Evolutionary conservation across 2,888 invertebrate species (phyloP).

Genomic region (Aphrophora alni): DNA sequence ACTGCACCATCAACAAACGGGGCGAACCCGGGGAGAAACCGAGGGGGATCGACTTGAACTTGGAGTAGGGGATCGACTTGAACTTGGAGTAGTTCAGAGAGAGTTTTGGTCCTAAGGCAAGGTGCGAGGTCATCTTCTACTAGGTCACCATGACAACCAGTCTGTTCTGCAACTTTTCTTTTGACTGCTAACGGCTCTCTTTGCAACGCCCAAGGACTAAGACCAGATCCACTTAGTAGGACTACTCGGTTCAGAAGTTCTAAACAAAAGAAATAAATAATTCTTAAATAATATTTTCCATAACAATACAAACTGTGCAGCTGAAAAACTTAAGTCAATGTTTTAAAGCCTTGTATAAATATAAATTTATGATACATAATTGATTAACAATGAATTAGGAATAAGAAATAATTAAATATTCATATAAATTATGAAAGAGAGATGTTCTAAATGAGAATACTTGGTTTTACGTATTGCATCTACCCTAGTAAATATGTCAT

Average conservation of each 20-base stretch:
- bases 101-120: constrained; percentile 79
- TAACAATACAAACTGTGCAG: too few relatives aligned
- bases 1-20: constrained; percentile 93
- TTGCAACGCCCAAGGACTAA: constrained; percentile 92
- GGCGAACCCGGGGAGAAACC: constrained; percentile 89
- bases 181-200: constrained; percentile 83
- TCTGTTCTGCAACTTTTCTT: constrained; percentile 80
- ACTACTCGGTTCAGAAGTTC: constrained; percentile 88
- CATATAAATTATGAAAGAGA: too few relatives aligned
- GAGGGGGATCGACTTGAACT: constrained; percentile 78
- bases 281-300: too few relatives aligned
- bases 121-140: constrained; percentile 84
- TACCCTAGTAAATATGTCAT: too few relatives aligned
- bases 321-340: too few relatives aligned
- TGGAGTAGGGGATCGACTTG: constrained; percentile 66
- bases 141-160: constrained; percentile 81
- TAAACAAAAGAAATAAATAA: constrained; percentile 58
- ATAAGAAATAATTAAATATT: too few relatives aligned
- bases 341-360: background rate
- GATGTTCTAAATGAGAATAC: too few relatives aligned
- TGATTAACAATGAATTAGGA: too few relatives aligned
- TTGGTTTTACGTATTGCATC: too few relatives aligned
- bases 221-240: constrained; percentile 86
- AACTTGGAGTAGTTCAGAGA: constrained; percentile 75
- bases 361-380: too few relatives aligned